Evolutionary conservation across 1,140 invertebrate genomes (phyloP).

Genomic region (Antheraea mylitta): DNA sequence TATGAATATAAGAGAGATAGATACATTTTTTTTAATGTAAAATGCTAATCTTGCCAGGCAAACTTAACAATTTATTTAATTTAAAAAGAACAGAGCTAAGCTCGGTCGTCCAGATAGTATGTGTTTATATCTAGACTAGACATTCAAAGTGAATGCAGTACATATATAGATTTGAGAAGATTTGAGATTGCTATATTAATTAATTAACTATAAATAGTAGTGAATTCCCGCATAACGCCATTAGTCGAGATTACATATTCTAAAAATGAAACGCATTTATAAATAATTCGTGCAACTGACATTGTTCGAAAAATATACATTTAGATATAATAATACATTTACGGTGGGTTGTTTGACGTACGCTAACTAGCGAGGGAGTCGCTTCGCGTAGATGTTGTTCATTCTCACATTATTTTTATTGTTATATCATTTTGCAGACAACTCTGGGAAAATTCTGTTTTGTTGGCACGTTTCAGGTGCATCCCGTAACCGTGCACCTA

Average conservation of each 20-base stretch:
- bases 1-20: too few species aligned
- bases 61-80: too few species aligned
- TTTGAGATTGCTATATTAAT: too few species aligned
- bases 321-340: neutral
- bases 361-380: constrained; percentile 14
- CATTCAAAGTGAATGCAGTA: too few species aligned
- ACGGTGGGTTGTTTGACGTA: constrained; percentile 4
- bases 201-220: too few species aligned
- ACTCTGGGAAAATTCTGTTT: constrained; percentile 24
- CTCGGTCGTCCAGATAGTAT: too few species aligned
- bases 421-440: constrained; percentile 28
- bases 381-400: constrained; percentile 19
- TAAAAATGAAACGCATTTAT: neutral
- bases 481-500: constrained; percentile 21
- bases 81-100: too few species aligned
- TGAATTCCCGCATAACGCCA: too few species aligned
- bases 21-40: too few species aligned
- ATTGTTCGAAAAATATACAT: neutral
- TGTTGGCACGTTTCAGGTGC: constrained; percentile 29
- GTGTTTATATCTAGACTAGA: too few species aligned
- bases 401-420: constrained; percentile 25
- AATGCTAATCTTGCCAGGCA: too few species aligned
- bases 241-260: neutral
- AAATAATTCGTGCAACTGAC: neutral
- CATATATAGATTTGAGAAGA: too few species aligned